Conservation (phyloP, 2,888 invertebrate species). For the Spialia ferax region DNA sequence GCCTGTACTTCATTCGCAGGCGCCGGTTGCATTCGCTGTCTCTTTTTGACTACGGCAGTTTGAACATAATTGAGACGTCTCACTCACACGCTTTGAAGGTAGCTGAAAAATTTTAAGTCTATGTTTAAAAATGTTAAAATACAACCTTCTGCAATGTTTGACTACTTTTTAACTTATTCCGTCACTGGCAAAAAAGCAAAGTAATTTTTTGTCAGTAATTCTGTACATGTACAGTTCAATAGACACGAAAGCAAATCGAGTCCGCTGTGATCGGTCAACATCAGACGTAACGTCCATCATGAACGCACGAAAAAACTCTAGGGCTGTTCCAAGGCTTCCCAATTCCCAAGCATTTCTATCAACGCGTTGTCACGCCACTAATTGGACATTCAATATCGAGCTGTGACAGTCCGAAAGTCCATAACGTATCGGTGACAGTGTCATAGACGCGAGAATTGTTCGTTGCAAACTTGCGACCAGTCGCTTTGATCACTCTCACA, state of each 20-base stretch:
- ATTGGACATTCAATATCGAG: slow-evolving; percentile 36
- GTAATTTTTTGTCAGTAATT: neutral
- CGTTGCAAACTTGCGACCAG: neutral
- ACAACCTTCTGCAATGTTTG: neutral
- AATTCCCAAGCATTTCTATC: neutral
- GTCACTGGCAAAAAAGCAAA: neutral
- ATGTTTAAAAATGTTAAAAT: too few species aligned
- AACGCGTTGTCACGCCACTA: slow-evolving; percentile 26
- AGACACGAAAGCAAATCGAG: neutral
- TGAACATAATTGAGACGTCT: too few species aligned
- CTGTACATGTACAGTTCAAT: neutral
- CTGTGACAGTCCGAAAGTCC: slow-evolving; percentile 7
- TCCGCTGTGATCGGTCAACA: neutral
- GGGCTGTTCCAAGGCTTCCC: slow-evolving; percentile 5
- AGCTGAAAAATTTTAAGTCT: too few species aligned
- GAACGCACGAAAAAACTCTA: neutral
- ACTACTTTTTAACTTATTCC: neutral
- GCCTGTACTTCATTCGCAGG: too few species aligned
- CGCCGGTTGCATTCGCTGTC: too few species aligned
- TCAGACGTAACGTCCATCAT: neutral
- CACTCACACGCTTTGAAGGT: too few species aligned
- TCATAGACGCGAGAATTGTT: slow-evolving; percentile 14
- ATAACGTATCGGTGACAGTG: slow-evolving; percentile 1
- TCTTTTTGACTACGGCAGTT: too few species aligned
- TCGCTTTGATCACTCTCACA: neutral